Conservation (phyloP, 2,797 vertebrate species). For the Esox masquinongy region DNA sequence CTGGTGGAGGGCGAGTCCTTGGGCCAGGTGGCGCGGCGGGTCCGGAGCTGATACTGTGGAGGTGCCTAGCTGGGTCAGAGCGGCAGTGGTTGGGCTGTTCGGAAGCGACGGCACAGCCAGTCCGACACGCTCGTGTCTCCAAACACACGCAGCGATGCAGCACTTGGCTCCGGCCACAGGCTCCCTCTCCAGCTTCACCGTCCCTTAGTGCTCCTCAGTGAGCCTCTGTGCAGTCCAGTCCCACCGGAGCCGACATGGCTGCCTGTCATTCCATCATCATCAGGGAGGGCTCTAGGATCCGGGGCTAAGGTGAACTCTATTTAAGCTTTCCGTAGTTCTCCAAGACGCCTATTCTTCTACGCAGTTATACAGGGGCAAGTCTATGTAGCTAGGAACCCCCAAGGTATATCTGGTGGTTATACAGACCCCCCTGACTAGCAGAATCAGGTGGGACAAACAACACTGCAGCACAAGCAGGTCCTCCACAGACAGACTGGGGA, state of each 20-base stretch:
- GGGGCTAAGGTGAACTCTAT: constrained; percentile 30
- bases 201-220: not conserved
- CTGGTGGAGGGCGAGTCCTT: constrained; percentile 30
- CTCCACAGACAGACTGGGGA: constrained; percentile 24
- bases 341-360: constrained; percentile 43
- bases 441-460: constrained; percentile 13
- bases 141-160: constrained; percentile 48
- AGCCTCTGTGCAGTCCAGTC: constrained; percentile 52
- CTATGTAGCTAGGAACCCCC: constrained; percentile 32
- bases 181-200: constrained; percentile 34
- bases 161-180: constrained; percentile 5
- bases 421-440: constrained; percentile 24
- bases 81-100: constrained; percentile 50
- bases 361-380: constrained; percentile 13
- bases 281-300: constrained; percentile 45
- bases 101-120: constrained; percentile 32
- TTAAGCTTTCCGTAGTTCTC: constrained; percentile 40
- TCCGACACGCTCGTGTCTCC: constrained; percentile 23
- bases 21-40: constrained; percentile 25
- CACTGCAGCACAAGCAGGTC: constrained; percentile 43
- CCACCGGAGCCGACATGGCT: constrained; percentile 51
- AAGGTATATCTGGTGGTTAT: constrained; percentile 35
- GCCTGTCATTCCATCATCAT: constrained; percentile 54
- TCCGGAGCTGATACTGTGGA: constrained; percentile 27
- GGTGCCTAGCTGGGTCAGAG: constrained; percentile 50